Conservation (phyloP, 1,140 invertebrate species). For the Cheumatopsyche charites region DNA sequence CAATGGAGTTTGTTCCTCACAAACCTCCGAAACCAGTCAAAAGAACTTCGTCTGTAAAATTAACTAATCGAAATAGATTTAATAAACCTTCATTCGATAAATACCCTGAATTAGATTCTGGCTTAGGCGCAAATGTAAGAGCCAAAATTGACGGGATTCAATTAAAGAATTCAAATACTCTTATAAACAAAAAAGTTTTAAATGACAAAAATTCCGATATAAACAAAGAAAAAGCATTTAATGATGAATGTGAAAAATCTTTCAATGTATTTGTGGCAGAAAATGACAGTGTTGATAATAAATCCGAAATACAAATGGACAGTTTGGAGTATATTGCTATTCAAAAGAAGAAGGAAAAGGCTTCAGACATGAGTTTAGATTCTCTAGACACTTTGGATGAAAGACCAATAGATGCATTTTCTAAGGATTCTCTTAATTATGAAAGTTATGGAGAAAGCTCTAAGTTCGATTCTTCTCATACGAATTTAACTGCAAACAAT, state of each 20-base stretch:
- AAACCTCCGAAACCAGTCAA: conserved; percentile 64
- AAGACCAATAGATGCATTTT: conserved; percentile 53
- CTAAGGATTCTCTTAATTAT: conserved; percentile 56
- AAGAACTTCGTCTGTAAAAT: conserved; percentile 59
- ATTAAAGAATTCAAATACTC: conserved; percentile 53
- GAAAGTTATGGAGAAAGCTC: conserved; percentile 45
- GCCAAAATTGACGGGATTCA: conserved; percentile 61
- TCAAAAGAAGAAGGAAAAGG: conserved; percentile 57
- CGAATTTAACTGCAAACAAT: conserved; percentile 45
- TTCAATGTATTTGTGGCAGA: conserved; percentile 66
- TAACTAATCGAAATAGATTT: conserved; percentile 58
- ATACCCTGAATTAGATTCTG: conserved; percentile 47
- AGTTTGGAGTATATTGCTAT: conserved; percentile 64
- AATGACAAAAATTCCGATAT: background rate
- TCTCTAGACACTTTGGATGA: conserved; percentile 60
- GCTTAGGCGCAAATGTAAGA: conserved; percentile 59
- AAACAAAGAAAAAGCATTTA: conserved; percentile 26
- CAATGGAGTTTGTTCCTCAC: conserved; percentile 64
- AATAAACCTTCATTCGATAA: conserved; percentile 43
- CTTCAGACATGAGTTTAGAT: conserved; percentile 59
- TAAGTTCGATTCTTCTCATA: conserved; percentile 43
- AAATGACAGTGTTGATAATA: conserved; percentile 65
- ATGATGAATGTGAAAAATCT: conserved; percentile 56
- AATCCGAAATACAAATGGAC: conserved; percentile 64
- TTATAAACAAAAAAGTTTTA: conserved; percentile 25